Percentiles rank a stretch among this genome's conserved stretches.
Conservation (phyloP, 2,888 invertebrate species). For the Melanophora roralis region DNA sequence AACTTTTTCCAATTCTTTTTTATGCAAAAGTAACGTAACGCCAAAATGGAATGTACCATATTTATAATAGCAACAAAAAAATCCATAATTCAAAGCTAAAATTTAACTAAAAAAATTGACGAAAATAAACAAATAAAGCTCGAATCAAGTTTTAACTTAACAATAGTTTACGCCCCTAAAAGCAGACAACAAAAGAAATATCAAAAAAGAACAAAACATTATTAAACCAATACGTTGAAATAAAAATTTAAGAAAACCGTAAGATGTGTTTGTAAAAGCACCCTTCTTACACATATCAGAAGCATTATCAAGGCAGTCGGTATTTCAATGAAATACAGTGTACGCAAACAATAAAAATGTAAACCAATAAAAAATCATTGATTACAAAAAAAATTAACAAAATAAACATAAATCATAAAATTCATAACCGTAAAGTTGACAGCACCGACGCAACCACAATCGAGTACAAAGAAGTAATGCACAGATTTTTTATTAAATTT, state of each 20-base stretch:
- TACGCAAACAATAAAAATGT: conserved; percentile 24
- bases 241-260: not conserved
- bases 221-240: not conserved
- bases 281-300: not conserved
- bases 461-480: not conserved
- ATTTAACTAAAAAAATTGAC: not conserved
- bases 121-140: conserved; percentile 28
- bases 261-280: no score
- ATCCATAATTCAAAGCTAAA: not conserved
- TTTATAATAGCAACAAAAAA: not conserved
- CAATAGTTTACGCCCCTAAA: conserved; percentile 38
- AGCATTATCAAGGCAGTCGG: no score
- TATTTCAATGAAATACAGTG: no score
- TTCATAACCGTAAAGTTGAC: conserved; percentile 66
- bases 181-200: conserved; percentile 4
- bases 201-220: not conserved
- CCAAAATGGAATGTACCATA: no score
- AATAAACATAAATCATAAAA: conserved; percentile 75
- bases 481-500: conserved; percentile 1
- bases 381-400: conserved; percentile 53
- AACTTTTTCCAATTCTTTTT: no score
- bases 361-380: conserved; percentile 74
- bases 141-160: conserved; percentile 50
- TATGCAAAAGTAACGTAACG: no score
- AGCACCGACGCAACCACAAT: conserved; percentile 52